A percentile compares a stretch with the other conserved stretches of the same genome.
Evolutionary conservation across 2,888 invertebrate species (phyloP).

Genomic region (Drosophila monieri): DNA sequence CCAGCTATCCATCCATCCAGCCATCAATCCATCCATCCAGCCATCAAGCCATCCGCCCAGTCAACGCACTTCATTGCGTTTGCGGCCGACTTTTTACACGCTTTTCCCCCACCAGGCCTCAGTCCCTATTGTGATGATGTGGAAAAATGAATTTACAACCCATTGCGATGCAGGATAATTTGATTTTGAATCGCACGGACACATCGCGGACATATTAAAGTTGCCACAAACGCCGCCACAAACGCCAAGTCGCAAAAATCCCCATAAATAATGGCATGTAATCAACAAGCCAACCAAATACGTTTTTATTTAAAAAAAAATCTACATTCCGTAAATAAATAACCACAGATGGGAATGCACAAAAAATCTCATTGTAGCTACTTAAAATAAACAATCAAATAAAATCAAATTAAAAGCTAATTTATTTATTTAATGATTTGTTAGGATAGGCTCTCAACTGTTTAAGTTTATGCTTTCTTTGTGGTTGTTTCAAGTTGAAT

Average conservation of each 20-base stretch:
- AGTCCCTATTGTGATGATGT: slow-evolving; percentile 27
- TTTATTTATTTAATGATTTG: not conserved
- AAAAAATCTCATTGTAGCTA: not conserved
- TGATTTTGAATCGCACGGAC: slow-evolving; percentile 24
- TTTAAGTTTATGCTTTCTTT: not conserved
- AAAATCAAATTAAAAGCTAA: not conserved
- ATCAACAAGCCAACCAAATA: slow-evolving; percentile 1
- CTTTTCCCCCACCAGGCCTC: slow-evolving; percentile 6
- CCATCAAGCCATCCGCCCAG: not conserved
- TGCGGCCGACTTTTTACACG: slow-evolving; percentile 28
- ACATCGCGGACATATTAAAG: slow-evolving; percentile 14
- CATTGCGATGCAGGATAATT: slow-evolving; percentile 22
- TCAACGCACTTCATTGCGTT: slow-evolving; percentile 40
- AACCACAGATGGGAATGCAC: not conserved
- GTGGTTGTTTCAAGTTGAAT: not conserved
- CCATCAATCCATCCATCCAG: not conserved
- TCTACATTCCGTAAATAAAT: not conserved
- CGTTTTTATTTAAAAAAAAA: not conserved
- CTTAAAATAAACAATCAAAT: not conserved
- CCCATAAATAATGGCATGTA: not conserved
- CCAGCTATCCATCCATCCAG: not conserved
- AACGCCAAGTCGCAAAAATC: not conserved
- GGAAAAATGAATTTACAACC: slow-evolving; percentile 36
- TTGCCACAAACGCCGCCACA: not conserved
- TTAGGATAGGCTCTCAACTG: not conserved